Evolutionary conservation across 1,140 invertebrate species (phyloP), one percentile per base, ranked within the genome.

Genomic region (Brachionus paranguensis): DNA sequence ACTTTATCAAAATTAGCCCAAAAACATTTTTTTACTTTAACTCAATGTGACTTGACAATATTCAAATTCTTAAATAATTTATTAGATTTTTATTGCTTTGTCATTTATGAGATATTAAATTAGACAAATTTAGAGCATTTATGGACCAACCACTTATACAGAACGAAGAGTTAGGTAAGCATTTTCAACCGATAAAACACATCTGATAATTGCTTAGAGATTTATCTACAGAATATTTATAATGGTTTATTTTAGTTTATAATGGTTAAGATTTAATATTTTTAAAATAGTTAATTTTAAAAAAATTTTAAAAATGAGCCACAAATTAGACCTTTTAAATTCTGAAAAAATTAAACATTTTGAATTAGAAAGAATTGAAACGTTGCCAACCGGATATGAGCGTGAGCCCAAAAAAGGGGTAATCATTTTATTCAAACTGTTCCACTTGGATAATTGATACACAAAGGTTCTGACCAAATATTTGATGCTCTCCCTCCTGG

Each of bases 401-500:
- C 65, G 29, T 33, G 8, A 70, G 65, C 27, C 27, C 0, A 50
- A 7, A 50, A 76, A 76, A 50, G 72, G 33, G 10, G 72, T 50
- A 76, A 76, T 12, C 5, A 68, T 68, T 37, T 33, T 68, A 6
- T 68, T 4, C 11, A 17, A 43, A 41, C 3, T 74, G n/a, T 74
- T 45, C 43, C 41, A 17, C 10, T 43, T 43, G 33, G 6, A 37
- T 37, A 37, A 37, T 37, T 37, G 33, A 37, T 37, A 7, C 45
- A 17, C 11, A 4, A 60, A 95, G 94, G 92, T 92, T 85, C 91
- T 95, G 84, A 96, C 94, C 87, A 89, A 90, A 50, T 91, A 92
- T 78, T 89, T 96, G 86, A 93, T 92, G 1, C 93, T 95, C 86
- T 93, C 94, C 8, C 93, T 95, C 68, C 93, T 94, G 0, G 93